A percentile compares a stretch with the other conserved stretches of the same genome.
These are phyloP conservation scores for Aplochiton taeniatus DNA, from an alignment of 2,797 vertebrate species.

Conservation along the genomic window DNA sequence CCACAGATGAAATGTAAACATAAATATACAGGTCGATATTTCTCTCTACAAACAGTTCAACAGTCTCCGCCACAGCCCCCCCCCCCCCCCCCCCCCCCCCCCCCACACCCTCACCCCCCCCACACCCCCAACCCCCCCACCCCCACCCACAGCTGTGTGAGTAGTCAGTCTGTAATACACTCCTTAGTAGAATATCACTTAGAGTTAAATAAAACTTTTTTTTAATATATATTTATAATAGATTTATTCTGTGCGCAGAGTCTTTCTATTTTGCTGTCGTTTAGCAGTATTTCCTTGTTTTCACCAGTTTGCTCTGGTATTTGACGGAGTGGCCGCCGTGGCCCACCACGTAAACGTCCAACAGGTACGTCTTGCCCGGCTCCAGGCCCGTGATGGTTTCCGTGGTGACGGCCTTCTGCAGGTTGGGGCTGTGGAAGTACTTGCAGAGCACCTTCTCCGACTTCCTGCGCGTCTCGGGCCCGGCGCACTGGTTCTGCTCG, in stretches of 20 bases:
- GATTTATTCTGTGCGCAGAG: conserved; percentile 80
- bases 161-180: conserved; percentile 83
- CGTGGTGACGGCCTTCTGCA: conserved; percentile 95
- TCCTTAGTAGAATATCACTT: conserved; percentile 84
- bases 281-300: conserved; percentile 98
- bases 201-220: conserved; percentile 80
- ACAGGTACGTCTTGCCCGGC: conserved; percentile 91
- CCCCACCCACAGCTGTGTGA: conserved; percentile 71
- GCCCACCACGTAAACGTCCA: conserved; percentile 96
- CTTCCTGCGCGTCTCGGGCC: conserved; percentile 90
- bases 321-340: conserved; percentile 94
- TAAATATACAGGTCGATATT: conserved; percentile 86
- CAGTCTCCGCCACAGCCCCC: conserved; percentile 80
- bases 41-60: conserved; percentile 82
- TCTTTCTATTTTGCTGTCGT: conserved; percentile 43
- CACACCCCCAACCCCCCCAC: conserved; percentile 22
- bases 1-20: conserved; percentile 78
- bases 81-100: conserved; percentile 22
- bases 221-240: conserved; percentile 83
- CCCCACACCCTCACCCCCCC: too few relatives aligned
- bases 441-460: conserved; percentile 97
- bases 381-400: conserved; percentile 92
- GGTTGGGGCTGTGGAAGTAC: conserved; percentile 96
- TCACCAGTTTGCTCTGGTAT: conserved; percentile 98
- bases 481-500: conserved; percentile 93